Base-by-base conservation (phyloP, 1,140 invertebrate species). In the Asbolus verrucosus region DNA sequence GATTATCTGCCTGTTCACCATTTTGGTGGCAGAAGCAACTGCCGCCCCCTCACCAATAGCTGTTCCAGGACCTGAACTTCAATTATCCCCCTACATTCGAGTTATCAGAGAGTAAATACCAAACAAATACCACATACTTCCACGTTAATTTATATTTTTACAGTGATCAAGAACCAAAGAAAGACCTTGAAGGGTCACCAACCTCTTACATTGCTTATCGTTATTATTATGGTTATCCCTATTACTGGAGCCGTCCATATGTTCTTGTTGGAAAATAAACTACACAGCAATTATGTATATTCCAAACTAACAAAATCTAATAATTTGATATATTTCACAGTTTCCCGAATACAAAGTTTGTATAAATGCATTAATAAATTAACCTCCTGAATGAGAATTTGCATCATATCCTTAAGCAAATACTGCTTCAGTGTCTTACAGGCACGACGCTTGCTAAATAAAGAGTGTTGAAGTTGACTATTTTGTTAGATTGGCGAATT, bases 401-500 rank as follows among this genome's bases (percentile, higher is more conserved):
- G 39, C 11, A 41, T 14, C 39, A 4, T 41, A 14, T 4, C 11
- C 5, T 15, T 36, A 9, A 59, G 15, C 31, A 67, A n/a, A 33
- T 60, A 54, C 11, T 54, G 2, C 9, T 33, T 80, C 82, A 82
- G 69, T 81, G 80, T 21, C 74, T 81, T 46, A 79, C 81, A 18
- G 83, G 82, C 14, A 82, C 83, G 75, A 82, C 79, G 73, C 77
- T 81, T 65, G 80, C 79, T 65, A 85, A 76, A 75, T 83, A 85
- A 73, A 82, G 85, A 2, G 84, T 83, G 21, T 81, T 82, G 38
- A 90, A 90, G 75, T 88, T 85, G 13, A 90, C 82, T 9, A 87
- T 18, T 30, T 84, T 79, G 70, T 87, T 82, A 62, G 84, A 83
- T 65, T 86, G 85, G 41, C 87, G 80, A 19, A 89, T 76, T 72